phyloP scores from a whole-genome alignment of 1,140 invertebrate species.

The Tyrophagus putrescentiae region DNA sequence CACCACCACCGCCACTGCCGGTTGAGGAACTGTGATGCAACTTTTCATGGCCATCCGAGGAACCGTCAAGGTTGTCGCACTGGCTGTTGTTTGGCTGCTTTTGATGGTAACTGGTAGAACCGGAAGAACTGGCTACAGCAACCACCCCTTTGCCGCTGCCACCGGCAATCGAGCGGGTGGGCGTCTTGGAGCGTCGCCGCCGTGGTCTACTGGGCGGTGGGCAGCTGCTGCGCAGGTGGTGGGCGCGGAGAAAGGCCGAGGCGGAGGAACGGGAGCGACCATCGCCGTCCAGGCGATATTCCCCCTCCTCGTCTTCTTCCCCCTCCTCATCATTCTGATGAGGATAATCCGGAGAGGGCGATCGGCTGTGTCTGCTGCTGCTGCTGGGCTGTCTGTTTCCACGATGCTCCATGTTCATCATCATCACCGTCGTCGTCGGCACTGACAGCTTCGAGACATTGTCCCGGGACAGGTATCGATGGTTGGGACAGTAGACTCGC shows the following conservation, averaged over 20 bases:
- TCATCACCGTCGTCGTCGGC: neutral
- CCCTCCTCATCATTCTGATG: too few relatives aligned
- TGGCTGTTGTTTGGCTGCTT: too few relatives aligned
- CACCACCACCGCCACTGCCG: neutral
- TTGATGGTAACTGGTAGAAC: too few relatives aligned
- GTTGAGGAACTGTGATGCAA: too few relatives aligned
- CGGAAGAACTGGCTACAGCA: too few relatives aligned
- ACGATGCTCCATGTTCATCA: neutral
- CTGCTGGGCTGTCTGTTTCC: neutral
- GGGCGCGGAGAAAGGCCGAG: neutral
- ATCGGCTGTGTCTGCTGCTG: too few relatives aligned
- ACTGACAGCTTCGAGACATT: neutral
- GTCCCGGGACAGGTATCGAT: neutral
- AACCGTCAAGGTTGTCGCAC: too few relatives aligned
- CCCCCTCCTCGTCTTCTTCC: too few relatives aligned
- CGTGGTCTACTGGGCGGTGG: neutral
- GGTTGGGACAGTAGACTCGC: neutral
- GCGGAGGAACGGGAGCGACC: neutral
- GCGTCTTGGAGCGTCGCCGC: neutral
- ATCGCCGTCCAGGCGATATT: neutral
- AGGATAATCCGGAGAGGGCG: too few relatives aligned
- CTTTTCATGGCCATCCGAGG: too few relatives aligned
- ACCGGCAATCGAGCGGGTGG: neutral
- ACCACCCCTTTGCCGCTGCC: too few relatives aligned
- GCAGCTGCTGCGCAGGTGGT: conserved; percentile 6